Conservation (phyloP, 2,888 invertebrate species). For the Spilarctia lutea region DNA sequence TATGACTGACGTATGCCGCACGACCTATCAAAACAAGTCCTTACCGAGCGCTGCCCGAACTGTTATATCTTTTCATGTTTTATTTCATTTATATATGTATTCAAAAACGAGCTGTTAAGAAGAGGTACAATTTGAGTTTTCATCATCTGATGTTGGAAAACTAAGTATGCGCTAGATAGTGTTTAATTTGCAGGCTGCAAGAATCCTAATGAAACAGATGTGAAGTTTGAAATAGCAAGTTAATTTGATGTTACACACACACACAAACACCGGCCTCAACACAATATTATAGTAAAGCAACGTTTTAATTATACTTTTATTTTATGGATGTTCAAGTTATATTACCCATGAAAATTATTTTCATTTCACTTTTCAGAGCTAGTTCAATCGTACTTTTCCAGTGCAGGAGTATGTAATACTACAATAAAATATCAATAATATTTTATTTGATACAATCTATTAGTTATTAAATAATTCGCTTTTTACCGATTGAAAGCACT, state of each 20-base stretch:
- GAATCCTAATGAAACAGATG: background rate
- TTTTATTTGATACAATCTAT: background rate
- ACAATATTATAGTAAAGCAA: too few relatives aligned
- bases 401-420: background rate
- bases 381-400: background rate
- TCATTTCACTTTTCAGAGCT: too few relatives aligned
- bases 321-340: background rate
- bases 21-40: too few relatives aligned
- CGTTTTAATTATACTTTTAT: background rate
- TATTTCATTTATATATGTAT: too few relatives aligned
- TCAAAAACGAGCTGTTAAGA: too few relatives aligned
- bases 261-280: background rate
- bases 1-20: too few relatives aligned
- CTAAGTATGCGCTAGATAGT: background rate
- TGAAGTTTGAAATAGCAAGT: background rate
- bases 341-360: background rate
- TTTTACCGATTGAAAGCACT: too few relatives aligned
- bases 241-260: background rate
- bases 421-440: background rate
- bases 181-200: background rate
- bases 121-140: background rate
- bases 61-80: too few relatives aligned
- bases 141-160: background rate
- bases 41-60: too few relatives aligned
- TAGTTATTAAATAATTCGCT: too few relatives aligned